Conservation (phyloP, 2,888 invertebrate genomes). For the Eurois occulta region DNA sequence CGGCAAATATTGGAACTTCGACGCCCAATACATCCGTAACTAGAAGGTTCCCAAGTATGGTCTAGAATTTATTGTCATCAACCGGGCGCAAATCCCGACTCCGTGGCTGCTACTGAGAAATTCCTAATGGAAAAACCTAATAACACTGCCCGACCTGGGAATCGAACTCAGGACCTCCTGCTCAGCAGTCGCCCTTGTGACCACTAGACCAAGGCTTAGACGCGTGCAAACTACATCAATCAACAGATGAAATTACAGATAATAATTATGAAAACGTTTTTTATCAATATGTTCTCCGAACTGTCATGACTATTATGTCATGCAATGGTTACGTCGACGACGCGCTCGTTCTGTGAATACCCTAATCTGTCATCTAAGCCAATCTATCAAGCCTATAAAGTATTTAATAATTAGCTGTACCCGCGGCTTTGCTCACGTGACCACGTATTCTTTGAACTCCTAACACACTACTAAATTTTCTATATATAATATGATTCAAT, state of each 20-base stretch:
- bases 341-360: slow-evolving; percentile 34
- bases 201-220: not conserved
- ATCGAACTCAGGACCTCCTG: not conserved
- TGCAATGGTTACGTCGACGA: not conserved
- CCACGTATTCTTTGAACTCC: no score
- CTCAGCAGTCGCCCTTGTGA: not conserved
- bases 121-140: not conserved
- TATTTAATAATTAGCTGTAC: not conserved
- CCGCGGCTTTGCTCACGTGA: no score
- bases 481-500: no score
- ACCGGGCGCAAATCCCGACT: no score
- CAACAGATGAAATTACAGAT: not conserved
- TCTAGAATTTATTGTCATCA: no score
- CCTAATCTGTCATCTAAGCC: slow-evolving; percentile 29
- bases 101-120: not conserved
- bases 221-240: not conserved
- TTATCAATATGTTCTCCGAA: slow-evolving; percentile 22
- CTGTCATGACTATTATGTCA: not conserved
- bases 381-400: not conserved
- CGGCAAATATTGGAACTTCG: no score
- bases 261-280: not conserved
- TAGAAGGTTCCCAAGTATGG: no score
- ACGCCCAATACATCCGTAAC: no score
- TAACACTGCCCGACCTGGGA: not conserved
- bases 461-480: no score